phyloP scores from a whole-genome alignment of 2,113 vertebrate species.

The Neogobius melanostomus region DNA sequence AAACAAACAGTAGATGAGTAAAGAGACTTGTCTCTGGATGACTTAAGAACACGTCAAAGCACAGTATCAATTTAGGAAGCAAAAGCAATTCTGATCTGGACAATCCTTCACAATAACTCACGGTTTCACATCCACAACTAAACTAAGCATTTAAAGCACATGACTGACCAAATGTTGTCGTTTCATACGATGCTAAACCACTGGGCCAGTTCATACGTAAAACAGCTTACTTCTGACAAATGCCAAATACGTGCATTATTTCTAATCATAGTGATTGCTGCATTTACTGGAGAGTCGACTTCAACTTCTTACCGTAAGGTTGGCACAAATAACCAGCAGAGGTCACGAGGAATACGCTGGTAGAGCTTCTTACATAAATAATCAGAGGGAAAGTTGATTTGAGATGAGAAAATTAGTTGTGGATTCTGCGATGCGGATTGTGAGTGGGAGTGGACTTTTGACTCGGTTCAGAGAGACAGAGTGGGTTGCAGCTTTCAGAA shows the following conservation, averaged over 20 bases:
- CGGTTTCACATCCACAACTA: too few relatives aligned
- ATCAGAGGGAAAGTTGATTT: background rate
- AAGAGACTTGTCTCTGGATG: too few relatives aligned
- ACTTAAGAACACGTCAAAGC: too few relatives aligned
- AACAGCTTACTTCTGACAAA: too few relatives aligned
- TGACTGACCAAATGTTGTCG: too few relatives aligned
- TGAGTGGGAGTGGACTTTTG: conserved; percentile 33
- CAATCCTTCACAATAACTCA: too few relatives aligned
- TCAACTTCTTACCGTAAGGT: background rate
- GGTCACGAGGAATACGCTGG: background rate
- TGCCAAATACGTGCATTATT: background rate
- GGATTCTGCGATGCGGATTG: background rate
- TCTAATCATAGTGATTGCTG: background rate
- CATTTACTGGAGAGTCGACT: background rate
- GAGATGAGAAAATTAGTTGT: background rate
- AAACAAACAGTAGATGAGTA: too few relatives aligned
- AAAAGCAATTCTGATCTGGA: too few relatives aligned
- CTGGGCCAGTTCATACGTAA: background rate
- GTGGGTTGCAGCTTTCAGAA: conserved; percentile 15
- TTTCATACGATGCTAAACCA: background rate
- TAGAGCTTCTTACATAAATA: background rate
- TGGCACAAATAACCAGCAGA: background rate
- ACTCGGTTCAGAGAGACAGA: conserved; percentile 18
- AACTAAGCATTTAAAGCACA: too few relatives aligned
- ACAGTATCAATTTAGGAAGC: too few relatives aligned